phyloP scores from a whole-genome alignment of 2,113 vertebrate genomes.

The Syrrhaptes paradoxus region DNA sequence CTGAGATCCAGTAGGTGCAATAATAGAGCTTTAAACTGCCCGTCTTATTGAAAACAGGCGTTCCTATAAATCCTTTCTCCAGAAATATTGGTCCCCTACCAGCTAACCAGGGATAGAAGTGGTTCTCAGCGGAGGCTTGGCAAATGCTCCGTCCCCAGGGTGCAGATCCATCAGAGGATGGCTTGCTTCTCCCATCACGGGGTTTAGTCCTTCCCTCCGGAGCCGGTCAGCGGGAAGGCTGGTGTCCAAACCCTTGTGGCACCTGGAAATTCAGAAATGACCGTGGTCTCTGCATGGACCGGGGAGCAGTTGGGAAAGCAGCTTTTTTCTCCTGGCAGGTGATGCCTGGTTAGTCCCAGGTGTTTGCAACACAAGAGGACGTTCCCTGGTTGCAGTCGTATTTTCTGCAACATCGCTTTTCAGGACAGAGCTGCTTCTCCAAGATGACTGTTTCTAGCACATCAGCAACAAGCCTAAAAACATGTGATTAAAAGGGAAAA shows the following conservation, averaged over 20 bases:
- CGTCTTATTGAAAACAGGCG: background rate
- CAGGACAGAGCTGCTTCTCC: background rate
- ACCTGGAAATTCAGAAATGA: background rate
- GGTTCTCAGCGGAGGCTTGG: background rate
- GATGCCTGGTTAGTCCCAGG: background rate
- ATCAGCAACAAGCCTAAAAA: background rate
- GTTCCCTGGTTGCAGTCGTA: background rate
- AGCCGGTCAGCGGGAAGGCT: too few species aligned
- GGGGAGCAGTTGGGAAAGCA: background rate
- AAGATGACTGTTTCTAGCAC: background rate
- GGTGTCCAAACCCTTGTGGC: background rate
- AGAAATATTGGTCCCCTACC: background rate
- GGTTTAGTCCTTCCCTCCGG: too few species aligned
- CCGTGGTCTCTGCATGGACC: background rate
- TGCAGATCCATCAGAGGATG: background rate
- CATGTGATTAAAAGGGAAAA: slow-evolving; percentile 15
- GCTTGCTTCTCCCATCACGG: background rate
- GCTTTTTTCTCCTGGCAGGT: background rate
- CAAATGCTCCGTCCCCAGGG: background rate
- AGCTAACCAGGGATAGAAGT: background rate
- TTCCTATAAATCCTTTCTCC: background rate
- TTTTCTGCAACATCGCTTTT: background rate
- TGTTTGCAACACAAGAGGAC: background rate
- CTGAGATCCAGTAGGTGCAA: background rate
- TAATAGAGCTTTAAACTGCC: background rate